Evolutionary conservation across 2,888 invertebrate species (phyloP).

Genomic region (Tupiocoris notatus): DNA sequence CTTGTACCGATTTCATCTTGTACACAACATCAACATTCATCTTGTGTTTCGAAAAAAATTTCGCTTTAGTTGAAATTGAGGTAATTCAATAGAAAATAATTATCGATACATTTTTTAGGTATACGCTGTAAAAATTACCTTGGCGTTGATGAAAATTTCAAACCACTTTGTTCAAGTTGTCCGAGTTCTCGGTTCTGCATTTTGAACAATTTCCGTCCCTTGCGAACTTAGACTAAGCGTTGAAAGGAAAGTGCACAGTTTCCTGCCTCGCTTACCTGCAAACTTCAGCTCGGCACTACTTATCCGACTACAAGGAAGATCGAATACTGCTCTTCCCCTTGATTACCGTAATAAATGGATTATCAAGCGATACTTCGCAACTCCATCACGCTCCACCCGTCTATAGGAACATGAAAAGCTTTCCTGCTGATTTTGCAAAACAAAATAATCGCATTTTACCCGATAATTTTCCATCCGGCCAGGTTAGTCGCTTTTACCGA

Average conservation of each 20-base stretch:
- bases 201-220: background rate
- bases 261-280: background rate
- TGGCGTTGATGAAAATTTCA: too few species aligned
- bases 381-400: background rate
- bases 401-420: background rate
- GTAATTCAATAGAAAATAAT: too few species aligned
- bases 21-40: too few species aligned
- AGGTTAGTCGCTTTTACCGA: background rate
- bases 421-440: conserved; percentile 10
- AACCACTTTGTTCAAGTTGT: too few species aligned
- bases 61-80: too few species aligned
- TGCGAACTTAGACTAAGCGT: background rate
- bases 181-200: too few species aligned
- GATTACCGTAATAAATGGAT: conserved; percentile 32
- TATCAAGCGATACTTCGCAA: conserved; percentile 16
- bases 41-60: too few species aligned
- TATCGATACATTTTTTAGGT: too few species aligned
- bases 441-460: conserved; percentile 1
- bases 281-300: background rate
- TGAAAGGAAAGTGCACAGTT: background rate
- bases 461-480: background rate
- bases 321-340: conserved; percentile 18
- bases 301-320: conserved; percentile 8
- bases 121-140: too few species aligned
- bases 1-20: too few species aligned